Evolutionary conservation across 1,140 invertebrate species (phyloP), one percentile per base, ranked within the genome.

Genomic region (Pogonomyrmex barbatus): DNA sequence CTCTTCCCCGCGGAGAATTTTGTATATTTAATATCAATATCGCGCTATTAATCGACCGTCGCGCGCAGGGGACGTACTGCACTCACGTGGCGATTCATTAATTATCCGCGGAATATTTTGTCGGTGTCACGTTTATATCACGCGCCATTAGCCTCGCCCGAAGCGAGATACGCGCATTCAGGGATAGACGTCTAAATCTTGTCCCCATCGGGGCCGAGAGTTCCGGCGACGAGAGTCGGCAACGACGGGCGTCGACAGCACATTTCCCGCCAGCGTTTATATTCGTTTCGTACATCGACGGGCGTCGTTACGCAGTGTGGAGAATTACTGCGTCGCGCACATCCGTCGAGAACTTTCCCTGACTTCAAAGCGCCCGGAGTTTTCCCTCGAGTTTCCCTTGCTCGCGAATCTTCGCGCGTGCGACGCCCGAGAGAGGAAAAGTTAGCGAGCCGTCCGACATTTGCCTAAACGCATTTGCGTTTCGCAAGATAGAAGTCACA

Each of bases 211-310:
- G 12, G n/a, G 4, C n/a, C 52, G 24, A 58, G 33, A 52, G 56
- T 82, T 14, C n/a, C 36, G 30, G 1, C 24, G 39, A 62, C 45
- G 56, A 58, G 45, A 36, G 24, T 24, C 56, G 56, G 24, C 24
- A 8, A 9, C 56, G n/a, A 54, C 4, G n/a, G 17, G 30, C 8
- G 33, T n/a, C 24, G 70, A 54, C 6, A 24, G 45, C 33, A 30
- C 39, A 39, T 82, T 82, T 82, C 79, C 67, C 79, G 79, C 79
- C 67, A 47, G 52, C 67, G 68, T 83, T 83, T 83, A 83, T 47
- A 73, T 82, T 82, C 67, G 45, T 73, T 75, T 83, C 54, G 54
- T 47, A 60, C 17, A n/a, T 70, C 65, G 78, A 36, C 52, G 67
- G 4, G 4, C 36, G 39, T 45, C 78, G 78, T 70, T 70, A 79